Conservation (phyloP, 92 coral and sea anemone genomes). For the Zoanthus gigantus region DNA sequence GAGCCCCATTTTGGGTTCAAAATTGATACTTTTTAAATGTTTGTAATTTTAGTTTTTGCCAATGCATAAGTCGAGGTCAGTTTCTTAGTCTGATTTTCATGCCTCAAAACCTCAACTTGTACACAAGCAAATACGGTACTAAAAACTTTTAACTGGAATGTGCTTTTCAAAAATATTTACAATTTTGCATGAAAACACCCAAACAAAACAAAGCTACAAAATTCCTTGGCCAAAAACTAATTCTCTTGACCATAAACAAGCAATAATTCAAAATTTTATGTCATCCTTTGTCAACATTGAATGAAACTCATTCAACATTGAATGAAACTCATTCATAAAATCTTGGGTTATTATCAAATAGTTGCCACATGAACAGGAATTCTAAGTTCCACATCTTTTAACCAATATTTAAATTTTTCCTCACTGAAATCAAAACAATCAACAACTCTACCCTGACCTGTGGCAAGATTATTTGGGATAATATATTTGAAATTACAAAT, state of each 20-base stretch:
- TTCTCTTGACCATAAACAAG: conserved; percentile 9
- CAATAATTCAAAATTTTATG: conserved; percentile 7
- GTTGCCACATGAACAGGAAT: conserved; percentile 10
- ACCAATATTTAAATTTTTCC: conserved; percentile 1
- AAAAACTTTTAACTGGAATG: neutral
- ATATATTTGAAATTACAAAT: conserved; percentile 2
- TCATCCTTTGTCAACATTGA: conserved; percentile 3
- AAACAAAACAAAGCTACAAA: conserved; percentile 4
- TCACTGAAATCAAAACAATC: neutral
- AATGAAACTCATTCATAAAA: conserved; percentile 5
- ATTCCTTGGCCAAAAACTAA: conserved; percentile 9
- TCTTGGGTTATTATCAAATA: conserved; percentile 8
- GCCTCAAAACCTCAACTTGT: conserved; percentile 1
- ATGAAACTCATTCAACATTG: conserved; percentile 1
- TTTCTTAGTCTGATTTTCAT: conserved; percentile 2
- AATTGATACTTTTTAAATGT: conserved; percentile 7
- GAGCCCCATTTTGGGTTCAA: conserved; percentile 11
- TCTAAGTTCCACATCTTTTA: neutral
- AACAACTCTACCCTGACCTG: conserved; percentile 7
- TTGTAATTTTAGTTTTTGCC: conserved; percentile 5
- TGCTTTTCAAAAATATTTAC: neutral
- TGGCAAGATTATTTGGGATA: conserved; percentile 9
- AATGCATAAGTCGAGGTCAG: conserved; percentile 7
- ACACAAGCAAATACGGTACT: conserved; percentile 1
- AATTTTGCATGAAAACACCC: conserved; percentile 9